Evolutionary conservation across 2,888 invertebrate genomes (phyloP), one percentile per base, ranked within the genome.

Genomic region (Aphodius sticticus): DNA sequence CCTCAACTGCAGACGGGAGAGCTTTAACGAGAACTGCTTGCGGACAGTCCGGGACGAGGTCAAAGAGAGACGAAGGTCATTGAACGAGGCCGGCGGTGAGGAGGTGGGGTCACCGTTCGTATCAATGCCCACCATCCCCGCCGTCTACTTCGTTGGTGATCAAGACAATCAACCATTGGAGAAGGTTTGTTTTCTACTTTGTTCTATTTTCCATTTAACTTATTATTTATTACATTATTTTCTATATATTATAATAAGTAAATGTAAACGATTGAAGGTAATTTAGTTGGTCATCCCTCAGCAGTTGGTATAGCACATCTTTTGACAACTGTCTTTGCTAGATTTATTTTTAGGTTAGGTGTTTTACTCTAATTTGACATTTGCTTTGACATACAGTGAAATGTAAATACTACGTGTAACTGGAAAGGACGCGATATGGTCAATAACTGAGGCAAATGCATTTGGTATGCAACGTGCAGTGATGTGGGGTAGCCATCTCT

Each of bases 141-240:
- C 91, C 16, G 90, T 90, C 36, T 90, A 91, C 84, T 85, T 91
- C 78, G 89, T 90, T 77, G 91, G 90, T 76, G 91, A 91, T 82
- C 87, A 86, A 4, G 88, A 88, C n/a, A 90, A 91, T 75, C 92
- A 92, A 85, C 92, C 92, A 76, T 87, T 93, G 82, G 93, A 93
- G 84, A 93, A 93, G 91, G 93, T 93, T 84, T 80, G 82, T 79
- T 71, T 53, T 53, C 53, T 53, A 12, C 53, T 53, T 53, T 53
- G 53, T 53, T 53, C 9, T 79, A 16, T n/a, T 70, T 12, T 53
- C 2, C 1, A 3, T 1, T 53, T 53, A 53, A 9, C 1, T 2
- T 53, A 2, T 9, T 12, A 9, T 53, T 53, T 53, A 9, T 53
- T 53, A 12, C 15, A 26, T 80, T 76, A n/a, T 76, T 16, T 77